Evolutionary conservation across 2,888 invertebrate genomes (phyloP), one percentile per base, ranked within the genome.

Genomic region (Aspidapion aeneum): DNA sequence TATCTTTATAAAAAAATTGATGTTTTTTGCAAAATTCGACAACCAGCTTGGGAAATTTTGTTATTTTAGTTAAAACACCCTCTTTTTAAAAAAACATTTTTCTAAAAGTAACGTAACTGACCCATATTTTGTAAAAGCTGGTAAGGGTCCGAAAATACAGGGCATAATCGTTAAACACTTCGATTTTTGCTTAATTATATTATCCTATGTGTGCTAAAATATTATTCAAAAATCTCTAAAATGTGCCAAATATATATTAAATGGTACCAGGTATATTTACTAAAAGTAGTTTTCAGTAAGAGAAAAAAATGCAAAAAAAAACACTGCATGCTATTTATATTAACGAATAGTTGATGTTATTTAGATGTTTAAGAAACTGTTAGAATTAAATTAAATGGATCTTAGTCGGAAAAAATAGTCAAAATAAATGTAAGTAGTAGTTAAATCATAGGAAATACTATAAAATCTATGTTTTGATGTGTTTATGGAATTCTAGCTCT

Each of bases 141-240:
- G 81, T 81, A 79, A 80, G 81, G 81, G 80, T 80, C 81, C 80
- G 80, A 81, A 35, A 80, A 77, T 78, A 79, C 77, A 78, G 65
- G 65, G 65, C 67, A 65, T 59, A 61, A 65, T 67, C 67, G 64
- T 66, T 72, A 72, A 73, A 71, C 68, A 62, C 54, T 65, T 65
- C 69, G 67, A 66, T 69, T 69, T 63, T 65, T 63, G 65, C 67
- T 67, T 60, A 61, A 57, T 64, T 18, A 22, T 52, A n/a, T 59
- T 59, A 58, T 21, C 9, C 52, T 59, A 51, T 59, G 20, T 51
- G 35, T 35, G 35, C 35, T 35, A 35, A 35, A 35, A 35, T 9
- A 52, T 52, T 52, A 48, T 48, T 48, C 49, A 48, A n/a, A 12
- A 48, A 12, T 48, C n/a, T 12, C 9, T 52, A 18, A 52, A 52